Evolutionary conservation across 2,888 invertebrate species (phyloP).

Genomic region (Linnaemya tessellans): DNA sequence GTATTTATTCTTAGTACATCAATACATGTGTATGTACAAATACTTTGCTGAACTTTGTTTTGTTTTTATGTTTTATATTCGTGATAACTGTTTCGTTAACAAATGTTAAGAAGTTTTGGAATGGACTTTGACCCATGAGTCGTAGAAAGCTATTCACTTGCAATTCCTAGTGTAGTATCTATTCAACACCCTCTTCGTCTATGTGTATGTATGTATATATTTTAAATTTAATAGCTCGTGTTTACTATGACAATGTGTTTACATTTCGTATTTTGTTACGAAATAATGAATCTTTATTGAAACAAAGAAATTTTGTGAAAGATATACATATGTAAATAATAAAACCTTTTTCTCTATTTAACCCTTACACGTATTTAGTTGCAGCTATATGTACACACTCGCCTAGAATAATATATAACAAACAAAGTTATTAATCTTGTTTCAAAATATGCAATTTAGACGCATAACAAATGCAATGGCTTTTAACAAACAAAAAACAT

Average conservation of each 20-base stretch:
- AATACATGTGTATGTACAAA: too few species aligned
- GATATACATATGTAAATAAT: slow-evolving; percentile 10
- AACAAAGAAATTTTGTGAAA: slow-evolving; percentile 57
- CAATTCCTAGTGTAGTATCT: slow-evolving; percentile 9
- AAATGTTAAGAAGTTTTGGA: slow-evolving; percentile 55
- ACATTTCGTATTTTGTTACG: slow-evolving; percentile 33
- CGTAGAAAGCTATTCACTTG: slow-evolving; percentile 59
- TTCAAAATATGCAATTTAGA: too few species aligned
- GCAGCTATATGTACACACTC: too few species aligned
- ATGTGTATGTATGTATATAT: too few species aligned
- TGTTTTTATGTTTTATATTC: slow-evolving; percentile 39
- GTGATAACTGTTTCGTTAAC: slow-evolving; percentile 58
- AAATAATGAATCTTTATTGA: slow-evolving; percentile 43
- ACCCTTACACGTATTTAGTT: too few species aligned
- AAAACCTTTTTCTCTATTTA: too few species aligned
- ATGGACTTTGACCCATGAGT: slow-evolving; percentile 80
- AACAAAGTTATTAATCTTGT: too few species aligned
- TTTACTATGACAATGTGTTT: background rate
- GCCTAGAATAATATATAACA: too few species aligned
- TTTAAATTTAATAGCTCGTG: slow-evolving; percentile 3
- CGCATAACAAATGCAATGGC: too few species aligned
- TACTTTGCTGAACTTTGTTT: slow-evolving; percentile 42
- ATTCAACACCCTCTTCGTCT: slow-evolving; percentile 49
- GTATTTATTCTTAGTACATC: background rate
- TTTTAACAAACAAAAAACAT: too few species aligned